Evolutionary conservation across 2,888 invertebrate genomes (phyloP).

Genomic region (Horisme vitalbata): DNA sequence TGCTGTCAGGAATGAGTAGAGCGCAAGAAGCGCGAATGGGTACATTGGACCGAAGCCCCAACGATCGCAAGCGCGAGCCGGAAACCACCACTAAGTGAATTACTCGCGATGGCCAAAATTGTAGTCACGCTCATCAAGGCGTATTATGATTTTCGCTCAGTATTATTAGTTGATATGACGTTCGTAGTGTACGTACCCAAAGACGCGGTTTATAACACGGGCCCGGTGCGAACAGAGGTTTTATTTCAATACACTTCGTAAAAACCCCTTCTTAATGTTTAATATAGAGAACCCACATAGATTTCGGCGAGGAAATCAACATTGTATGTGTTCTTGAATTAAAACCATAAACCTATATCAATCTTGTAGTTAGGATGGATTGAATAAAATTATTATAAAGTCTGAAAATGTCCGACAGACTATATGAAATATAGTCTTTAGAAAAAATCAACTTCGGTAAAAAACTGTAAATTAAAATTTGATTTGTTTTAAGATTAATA

Average conservation of each 20-base stretch:
- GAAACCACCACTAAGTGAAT: slow-evolving; percentile 48
- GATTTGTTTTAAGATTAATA: slow-evolving; percentile 74
- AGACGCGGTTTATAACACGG: slow-evolving; percentile 55
- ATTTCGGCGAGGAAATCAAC: slow-evolving; percentile 68
- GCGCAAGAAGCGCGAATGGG: slow-evolving; percentile 17
- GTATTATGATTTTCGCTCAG: slow-evolving; percentile 75
- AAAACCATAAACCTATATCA: slow-evolving; percentile 48
- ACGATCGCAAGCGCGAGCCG: slow-evolving; percentile 33
- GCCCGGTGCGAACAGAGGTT: slow-evolving; percentile 59
- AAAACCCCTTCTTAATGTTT: slow-evolving; percentile 37
- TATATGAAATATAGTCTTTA: slow-evolving; percentile 71
- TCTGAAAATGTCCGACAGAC: slow-evolving; percentile 71
- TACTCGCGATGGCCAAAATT: slow-evolving; percentile 78
- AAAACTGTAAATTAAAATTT: slow-evolving; percentile 66
- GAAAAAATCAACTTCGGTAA: slow-evolving; percentile 63
- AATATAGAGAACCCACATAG: slow-evolving; percentile 60
- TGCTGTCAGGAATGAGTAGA: slow-evolving; percentile 5
- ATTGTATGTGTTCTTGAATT: slow-evolving; percentile 68
- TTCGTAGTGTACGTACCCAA: slow-evolving; percentile 48
- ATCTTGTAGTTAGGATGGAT: slow-evolving; percentile 74
- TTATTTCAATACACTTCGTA: slow-evolving; percentile 44
- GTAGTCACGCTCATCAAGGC: slow-evolving; percentile 66
- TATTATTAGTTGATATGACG: slow-evolving; percentile 66
- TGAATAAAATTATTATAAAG: slow-evolving; percentile 65
- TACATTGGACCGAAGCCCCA: slow-evolving; percentile 29